Percentiles rank a stretch among this genome's conserved stretches.
Evolutionary conservation across 2,888 invertebrate species (phyloP).

Genomic region (Lasioglossum malachurum): DNA sequence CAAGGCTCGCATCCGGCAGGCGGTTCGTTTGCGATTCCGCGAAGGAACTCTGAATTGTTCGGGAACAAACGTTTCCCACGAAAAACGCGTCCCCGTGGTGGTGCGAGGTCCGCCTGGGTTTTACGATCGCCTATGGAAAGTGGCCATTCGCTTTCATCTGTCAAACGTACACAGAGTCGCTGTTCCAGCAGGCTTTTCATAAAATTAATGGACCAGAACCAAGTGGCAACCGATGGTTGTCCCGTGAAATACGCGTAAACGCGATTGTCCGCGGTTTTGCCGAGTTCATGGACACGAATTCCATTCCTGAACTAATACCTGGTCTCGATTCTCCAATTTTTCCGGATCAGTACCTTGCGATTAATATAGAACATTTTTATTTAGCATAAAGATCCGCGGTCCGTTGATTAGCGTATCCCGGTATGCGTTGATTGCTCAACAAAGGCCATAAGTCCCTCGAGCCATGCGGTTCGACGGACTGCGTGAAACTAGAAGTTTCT

Average conservation of each 20-base stretch:
- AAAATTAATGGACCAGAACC: conserved; percentile 50
- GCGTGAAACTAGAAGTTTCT: conserved; percentile 7
- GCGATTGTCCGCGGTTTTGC: background rate
- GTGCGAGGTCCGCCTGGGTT: conserved; percentile 34
- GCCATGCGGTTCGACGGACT: background rate
- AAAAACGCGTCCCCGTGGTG: conserved; percentile 18
- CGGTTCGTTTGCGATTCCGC: background rate
- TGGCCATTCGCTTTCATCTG: conserved; percentile 56
- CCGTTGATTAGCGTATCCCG: background rate
- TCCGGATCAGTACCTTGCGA: no score
- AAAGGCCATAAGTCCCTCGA: background rate
- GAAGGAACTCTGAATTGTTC: background rate
- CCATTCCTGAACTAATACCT: background rate
- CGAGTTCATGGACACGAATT: background rate
- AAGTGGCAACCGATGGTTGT: background rate
- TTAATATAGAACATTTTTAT: no score
- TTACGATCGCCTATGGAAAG: conserved; percentile 68
- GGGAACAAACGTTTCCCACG: background rate
- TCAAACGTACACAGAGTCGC: conserved; percentile 25
- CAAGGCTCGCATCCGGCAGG: no score
- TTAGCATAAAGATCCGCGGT: no score
- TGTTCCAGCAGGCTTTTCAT: conserved; percentile 15
- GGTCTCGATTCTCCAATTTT: background rate
- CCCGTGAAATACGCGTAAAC: conserved; percentile 1
- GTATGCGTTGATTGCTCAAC: conserved; percentile 1